These are phyloP conservation scores for Oncorhynchus masou DNA, from an alignment of 2,113 vertebrate species.

Conservation along the genomic window DNA sequence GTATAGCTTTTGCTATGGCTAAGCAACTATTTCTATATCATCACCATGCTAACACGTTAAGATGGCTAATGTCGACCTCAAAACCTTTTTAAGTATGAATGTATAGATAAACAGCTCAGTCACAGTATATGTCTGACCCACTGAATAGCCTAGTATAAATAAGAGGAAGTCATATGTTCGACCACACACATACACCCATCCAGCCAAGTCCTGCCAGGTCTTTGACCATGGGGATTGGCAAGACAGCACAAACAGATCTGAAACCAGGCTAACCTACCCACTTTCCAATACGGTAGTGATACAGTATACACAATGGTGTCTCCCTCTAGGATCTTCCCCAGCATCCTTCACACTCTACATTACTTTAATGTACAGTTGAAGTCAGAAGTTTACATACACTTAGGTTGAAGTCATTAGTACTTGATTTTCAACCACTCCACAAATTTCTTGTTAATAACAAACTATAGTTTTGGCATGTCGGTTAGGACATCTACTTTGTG, in stretches of 20 bases:
- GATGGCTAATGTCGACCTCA: conserved; percentile 26
- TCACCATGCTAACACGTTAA: conserved; percentile 20
- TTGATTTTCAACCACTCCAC: no score
- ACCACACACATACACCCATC: no score
- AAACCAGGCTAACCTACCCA: not conserved
- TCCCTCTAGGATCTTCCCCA: not conserved
- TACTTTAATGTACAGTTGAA: not conserved
- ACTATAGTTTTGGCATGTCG: no score
- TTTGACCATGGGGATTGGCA: no score
- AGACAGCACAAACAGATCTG: not conserved
- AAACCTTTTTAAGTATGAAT: conserved; percentile 10
- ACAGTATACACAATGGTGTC: not conserved
- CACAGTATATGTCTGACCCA: not conserved
- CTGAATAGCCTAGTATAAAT: not conserved
- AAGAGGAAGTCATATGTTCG: no score
- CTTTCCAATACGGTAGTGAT: not conserved
- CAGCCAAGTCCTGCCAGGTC: no score
- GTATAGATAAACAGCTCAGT: not conserved
- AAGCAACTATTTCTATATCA: conserved; percentile 34
- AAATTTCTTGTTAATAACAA: no score
- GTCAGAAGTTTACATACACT: no score
- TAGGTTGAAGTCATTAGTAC: no score
- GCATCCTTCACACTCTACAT: not conserved
- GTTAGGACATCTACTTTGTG: no score
- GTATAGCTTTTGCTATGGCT: conserved; percentile 1